Base-by-base conservation (phyloP, 64 coral and sea anemone species). In the Montipora foliosa region DNA sequence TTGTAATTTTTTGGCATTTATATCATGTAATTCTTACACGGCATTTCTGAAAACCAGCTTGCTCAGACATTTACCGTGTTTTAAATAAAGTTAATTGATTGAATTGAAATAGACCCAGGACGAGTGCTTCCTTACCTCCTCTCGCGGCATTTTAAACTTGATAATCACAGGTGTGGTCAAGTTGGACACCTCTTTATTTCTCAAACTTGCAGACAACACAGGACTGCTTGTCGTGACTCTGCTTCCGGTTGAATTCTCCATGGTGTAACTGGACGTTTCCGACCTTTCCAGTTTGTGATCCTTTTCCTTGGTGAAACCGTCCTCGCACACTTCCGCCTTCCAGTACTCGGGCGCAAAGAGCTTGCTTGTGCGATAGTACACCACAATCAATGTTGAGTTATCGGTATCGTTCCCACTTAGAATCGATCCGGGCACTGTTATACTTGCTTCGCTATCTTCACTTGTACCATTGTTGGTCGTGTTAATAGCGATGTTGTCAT, bases 291-390 rank as follows among this genome's bases (percentile, higher is more conserved):
- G 8, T 82, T 93, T 78, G 11, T 73, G 53, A 8, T 87, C 76
- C 22, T 84, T 89, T 47, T 86, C 83, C 25, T 87, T 87, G 4
- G 79, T 67, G 19, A 94, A 96, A 4, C 92, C 85, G 66, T 96
- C 90, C 73, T 70, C 21, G 52, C 98, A 99, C 21, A 92, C 95
- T 83, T 96, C 85, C 6, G 75, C 79, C 4, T 48, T 61, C 5
- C 83, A 73, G 53, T 87, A 96, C n/a, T 93, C 91, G 3, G 95
- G 92, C 52, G 92, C 75, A 52, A 99, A 99, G 3, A 99, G 89
- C 2, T 96, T 96, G 24, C 92, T 87, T 22, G 58, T 99, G 53
- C 91, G 94, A 77, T 99, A 99, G 69, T 99, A 99, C n/a, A 99
- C 93, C 51, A 99, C 89, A 87, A 94, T 94, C 66, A 99, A 90